Base-by-base conservation (phyloP, 2,888 invertebrate genomes). In the Alviniconcha strummeri region DNA sequence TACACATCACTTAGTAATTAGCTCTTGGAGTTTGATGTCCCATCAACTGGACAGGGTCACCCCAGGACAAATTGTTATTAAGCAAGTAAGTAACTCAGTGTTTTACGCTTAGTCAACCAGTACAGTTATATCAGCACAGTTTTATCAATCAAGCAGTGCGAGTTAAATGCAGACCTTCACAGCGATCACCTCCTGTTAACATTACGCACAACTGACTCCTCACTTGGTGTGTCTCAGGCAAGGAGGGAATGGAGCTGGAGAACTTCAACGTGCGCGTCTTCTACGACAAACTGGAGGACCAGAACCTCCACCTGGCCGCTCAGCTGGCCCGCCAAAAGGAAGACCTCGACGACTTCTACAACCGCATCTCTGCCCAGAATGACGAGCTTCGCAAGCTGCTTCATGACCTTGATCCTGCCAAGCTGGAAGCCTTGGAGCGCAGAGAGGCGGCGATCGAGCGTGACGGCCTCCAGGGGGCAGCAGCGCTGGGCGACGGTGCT, bases 261-360 rank as follows among this genome's bases (percentile, higher is more conserved):
- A 89, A 92, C 80, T 93, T 93, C 91, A 93, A 92, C 85, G 93
- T 92, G 7, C 88, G 92, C 19, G 92, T 92, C 0, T 86, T 93
- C 54, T 93, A 91, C 69, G 93, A 93, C 88, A 93, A 93, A 86
- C 89, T 93, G 19, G 93, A 93, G 85, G 93, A 93, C 83, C 93
- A 93, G 89, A 93, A 93, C 85, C 90, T 93, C 0, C 93, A 93
- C 79, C 85, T 93, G 79, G 93, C 93, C 0, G 91, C 92, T 13
- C 93, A 93, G 88, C 87, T 93, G 81, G 91, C 93, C 36, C 84
- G 90, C 52, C 93, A 93, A 86, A 88, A 91, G 75, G 91, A 92
- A 64, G 92, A 93, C 85, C 88, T 92, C 11, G 89, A 88, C 54
- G 87, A 86, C 36, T 93, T 93, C 90, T 93, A 93, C 86, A 88